Conservation (phyloP, 2,888 invertebrate species). For the Acleris sparsana region DNA sequence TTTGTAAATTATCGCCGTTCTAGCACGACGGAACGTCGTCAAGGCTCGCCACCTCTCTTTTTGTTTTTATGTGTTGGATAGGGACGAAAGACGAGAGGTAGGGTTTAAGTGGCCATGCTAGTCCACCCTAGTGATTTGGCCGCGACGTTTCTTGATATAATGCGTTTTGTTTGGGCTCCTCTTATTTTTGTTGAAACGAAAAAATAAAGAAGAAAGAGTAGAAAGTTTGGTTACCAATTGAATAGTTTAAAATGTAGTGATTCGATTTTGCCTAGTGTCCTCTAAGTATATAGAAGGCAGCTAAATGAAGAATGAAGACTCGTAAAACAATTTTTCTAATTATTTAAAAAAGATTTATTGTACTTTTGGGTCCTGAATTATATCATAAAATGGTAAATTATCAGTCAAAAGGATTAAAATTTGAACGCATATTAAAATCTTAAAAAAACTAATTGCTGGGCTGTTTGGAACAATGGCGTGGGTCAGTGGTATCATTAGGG, state of each 20-base stretch:
- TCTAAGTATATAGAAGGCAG: too few species aligned
- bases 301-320: too few species aligned
- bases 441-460: conserved; percentile 21
- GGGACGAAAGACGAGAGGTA: conserved; percentile 11
- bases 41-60: conserved; percentile 6
- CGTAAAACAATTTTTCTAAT: too few species aligned
- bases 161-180: conserved; percentile 26
- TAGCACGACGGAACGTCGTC: conserved; percentile 30
- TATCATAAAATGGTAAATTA: too few species aligned
- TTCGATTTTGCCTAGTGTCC: too few species aligned
- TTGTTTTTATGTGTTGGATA: neutral
- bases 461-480: conserved; percentile 26
- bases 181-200: conserved; percentile 26
- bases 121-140: conserved; percentile 36
- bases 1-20: conserved; percentile 29
- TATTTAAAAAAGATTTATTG: too few species aligned
- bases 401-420: too few species aligned
- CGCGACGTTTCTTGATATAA: conserved; percentile 35
- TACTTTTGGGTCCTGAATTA: too few species aligned
- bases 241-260: too few species aligned
- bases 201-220: conserved; percentile 10
- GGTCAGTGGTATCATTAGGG: conserved; percentile 23
- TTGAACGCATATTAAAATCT: neutral
- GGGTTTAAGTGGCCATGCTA: conserved; percentile 33
- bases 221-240: neutral